Evolutionary conservation across 2,888 invertebrate genomes (phyloP), one percentile per base, ranked within the genome.

Genomic region (Polyploca ridens): DNA sequence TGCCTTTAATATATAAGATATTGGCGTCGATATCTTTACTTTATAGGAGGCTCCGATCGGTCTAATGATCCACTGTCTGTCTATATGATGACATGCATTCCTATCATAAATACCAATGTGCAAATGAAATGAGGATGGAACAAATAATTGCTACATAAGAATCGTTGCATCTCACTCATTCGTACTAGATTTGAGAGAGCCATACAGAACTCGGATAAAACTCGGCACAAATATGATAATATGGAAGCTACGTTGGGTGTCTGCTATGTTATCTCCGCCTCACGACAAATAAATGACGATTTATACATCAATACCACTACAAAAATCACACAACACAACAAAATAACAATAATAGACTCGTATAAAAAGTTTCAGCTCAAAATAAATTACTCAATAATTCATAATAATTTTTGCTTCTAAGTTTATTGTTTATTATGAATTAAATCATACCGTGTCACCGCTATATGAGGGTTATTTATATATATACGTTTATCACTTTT

Each of bases 241-340:
- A 75, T 78, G 78, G 82, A 81, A 80, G 79, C 77, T 79, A 77
- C 77, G 81, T 82, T 75, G 77, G n/a, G 58, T 46, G 5, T n/a
- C n/a, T n/a, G n/a, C n/a, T n/a, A n/a, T n/a, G n/a, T n/a, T n/a
- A n/a, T n/a, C n/a, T n/a, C n/a, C n/a, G n/a, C n/a, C n/a, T n/a
- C n/a, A n/a, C n/a, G n/a, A n/a, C n/a, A n/a, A n/a, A n/a, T n/a
- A n/a, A n/a, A n/a, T n/a, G n/a, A 46, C 14, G 46, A n/a, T 46
- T 46, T n/a, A 46, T 5, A 5, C 41, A 38, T 38, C 38, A 38
- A 38, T 38, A 38, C 38, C 1, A 38, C 13, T 5, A 13, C 13
- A 5, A 13, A 44, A 13, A 44, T n/a, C n/a, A n/a, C n/a, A n/a
- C n/a, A n/a, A n/a, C n/a, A n/a, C n/a, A n/a, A n/a, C n/a, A n/a